Conservation (phyloP, 2,797 vertebrate genomes). For the Spinibarbus caldwelli region DNA sequence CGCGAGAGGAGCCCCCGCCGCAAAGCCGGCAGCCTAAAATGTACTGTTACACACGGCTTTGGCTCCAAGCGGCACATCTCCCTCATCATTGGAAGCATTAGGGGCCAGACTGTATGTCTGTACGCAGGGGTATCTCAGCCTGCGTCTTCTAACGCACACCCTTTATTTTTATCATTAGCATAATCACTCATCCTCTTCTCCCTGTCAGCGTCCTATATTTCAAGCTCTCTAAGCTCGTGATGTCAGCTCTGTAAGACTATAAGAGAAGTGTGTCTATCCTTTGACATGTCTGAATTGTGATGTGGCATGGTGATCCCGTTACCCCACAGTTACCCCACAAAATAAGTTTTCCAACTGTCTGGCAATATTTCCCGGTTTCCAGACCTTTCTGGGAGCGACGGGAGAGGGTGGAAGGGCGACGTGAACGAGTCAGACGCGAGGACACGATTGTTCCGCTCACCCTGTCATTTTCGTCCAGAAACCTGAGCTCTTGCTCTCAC, state of each 20-base stretch:
- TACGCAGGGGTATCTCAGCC: slow-evolving; percentile 55
- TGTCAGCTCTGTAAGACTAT: slow-evolving; percentile 40
- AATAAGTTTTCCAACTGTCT: slow-evolving; percentile 63
- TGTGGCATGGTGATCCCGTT: slow-evolving; percentile 56
- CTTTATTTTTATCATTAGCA: slow-evolving; percentile 44
- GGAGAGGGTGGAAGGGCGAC: slow-evolving; percentile 4
- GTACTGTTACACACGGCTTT: slow-evolving; percentile 47
- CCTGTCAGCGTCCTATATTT: slow-evolving; percentile 49
- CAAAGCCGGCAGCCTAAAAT: slow-evolving; percentile 48
- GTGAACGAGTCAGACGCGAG: slow-evolving; percentile 46
- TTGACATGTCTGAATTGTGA: slow-evolving; percentile 49
- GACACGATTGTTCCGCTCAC: slow-evolving; percentile 57
- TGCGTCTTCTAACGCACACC: slow-evolving; percentile 60
- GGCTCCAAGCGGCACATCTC: slow-evolving; percentile 52
- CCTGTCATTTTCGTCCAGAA: slow-evolving; percentile 63
- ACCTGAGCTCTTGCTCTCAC: slow-evolving; percentile 53
- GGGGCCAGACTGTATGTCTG: slow-evolving; percentile 63
- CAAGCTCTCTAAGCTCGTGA: slow-evolving; percentile 47
- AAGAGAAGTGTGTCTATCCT: slow-evolving; percentile 38
- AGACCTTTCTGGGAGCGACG: slow-evolving; percentile 33
- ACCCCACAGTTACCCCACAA: slow-evolving; percentile 48
- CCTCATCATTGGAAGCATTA: slow-evolving; percentile 61
- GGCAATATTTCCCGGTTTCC: slow-evolving; percentile 51
- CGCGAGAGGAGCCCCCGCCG: slow-evolving; percentile 54
- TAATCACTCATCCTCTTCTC: slow-evolving; percentile 46